Percentiles rank a stretch among this genome's conserved stretches.
Conservation (phyloP, 2,113 vertebrate species). For the Thalassoma bifasciatum region DNA sequence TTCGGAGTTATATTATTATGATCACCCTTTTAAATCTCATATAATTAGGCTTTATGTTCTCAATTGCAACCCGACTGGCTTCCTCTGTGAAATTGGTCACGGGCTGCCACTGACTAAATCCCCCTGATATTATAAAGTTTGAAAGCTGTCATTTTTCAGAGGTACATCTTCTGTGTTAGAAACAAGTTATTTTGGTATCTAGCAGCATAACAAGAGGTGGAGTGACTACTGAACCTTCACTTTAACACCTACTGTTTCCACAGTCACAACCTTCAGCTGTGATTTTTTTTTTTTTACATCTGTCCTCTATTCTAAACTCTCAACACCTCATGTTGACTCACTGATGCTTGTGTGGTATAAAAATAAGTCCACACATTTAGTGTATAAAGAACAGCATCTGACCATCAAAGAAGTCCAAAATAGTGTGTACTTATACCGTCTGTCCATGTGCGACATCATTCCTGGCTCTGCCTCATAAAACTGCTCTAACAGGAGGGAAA, state of each 20-base stretch:
- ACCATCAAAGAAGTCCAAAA: constrained; percentile 25
- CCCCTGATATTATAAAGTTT: too few species aligned
- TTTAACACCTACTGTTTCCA: background rate
- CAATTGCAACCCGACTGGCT: too few species aligned
- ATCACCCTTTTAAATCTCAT: too few species aligned
- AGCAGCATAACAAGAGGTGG: background rate
- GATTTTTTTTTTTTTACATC: background rate
- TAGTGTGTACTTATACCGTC: constrained; percentile 17
- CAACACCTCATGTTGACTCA: background rate
- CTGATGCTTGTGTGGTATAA: background rate
- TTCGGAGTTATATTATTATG: too few species aligned
- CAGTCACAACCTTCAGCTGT: constrained; percentile 5
- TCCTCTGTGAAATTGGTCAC: too few species aligned
- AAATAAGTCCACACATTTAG: background rate
- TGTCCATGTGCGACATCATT: constrained; percentile 46
- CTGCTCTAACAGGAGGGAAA: constrained; percentile 48
- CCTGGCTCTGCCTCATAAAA: constrained; percentile 56
- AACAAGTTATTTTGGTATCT: background rate
- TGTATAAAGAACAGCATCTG: background rate
- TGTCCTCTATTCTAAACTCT: constrained; percentile 4
- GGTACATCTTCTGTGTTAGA: too few species aligned
- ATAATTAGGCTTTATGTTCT: too few species aligned
- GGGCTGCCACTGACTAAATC: too few species aligned
- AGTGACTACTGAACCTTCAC: constrained; percentile 3
- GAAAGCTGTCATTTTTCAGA: too few species aligned